Base-by-base conservation (phyloP, 2,113 vertebrate genomes). In the Nesoenas mayeri region DNA sequence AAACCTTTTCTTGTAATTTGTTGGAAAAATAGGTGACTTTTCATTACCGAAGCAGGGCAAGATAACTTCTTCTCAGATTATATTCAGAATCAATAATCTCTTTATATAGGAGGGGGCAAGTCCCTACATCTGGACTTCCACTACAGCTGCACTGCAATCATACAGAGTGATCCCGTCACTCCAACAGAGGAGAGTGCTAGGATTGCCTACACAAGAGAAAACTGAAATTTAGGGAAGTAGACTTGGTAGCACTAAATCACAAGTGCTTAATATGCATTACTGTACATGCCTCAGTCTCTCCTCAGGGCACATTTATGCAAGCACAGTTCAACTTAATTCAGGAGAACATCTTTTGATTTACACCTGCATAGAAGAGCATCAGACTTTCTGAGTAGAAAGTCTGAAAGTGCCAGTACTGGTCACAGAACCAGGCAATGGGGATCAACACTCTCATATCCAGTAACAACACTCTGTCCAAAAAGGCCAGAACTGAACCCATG, bases 1-100 rank as follows among this genome's bases (percentile, higher is more conserved):
- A 99, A 98, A 78, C 94, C 93, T 98, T 98, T 98, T 98, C 96
- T 97, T 97, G 96, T 98, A 97, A 98, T 98, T 98, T 98, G 97
- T 97, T 97, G 65, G 79, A 24, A 84, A 97, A 96, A 89, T 66
- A 93, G 77, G 62, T 95, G 95, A 97, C 69, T 98, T 98, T 98
- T 97, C 93, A 95, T 96, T 95, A 94, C 40, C 88, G 92, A 92
- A 96, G 38, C 62, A 82, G 95, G 93, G 79, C 82, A 96, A 81
- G 90, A 94, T 78, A 98, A 98, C 92, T 98, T 99, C 98, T 96
- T 91, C 91, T 96, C 84, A 97, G 96, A 98, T 98, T 97, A 98
- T 98, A 97, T 96, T 98, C 96, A 97, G 97, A 98, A 95, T 95
- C 97, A 65, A 96, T 98, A 98, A 99, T 98, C 98, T 98, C 95